Percentiles rank a stretch among this genome's conserved stretches.
These are phyloP conservation scores for Rachycentron canadum DNA, from an alignment of 2,797 vertebrate genomes.

Conservation along the genomic window DNA sequence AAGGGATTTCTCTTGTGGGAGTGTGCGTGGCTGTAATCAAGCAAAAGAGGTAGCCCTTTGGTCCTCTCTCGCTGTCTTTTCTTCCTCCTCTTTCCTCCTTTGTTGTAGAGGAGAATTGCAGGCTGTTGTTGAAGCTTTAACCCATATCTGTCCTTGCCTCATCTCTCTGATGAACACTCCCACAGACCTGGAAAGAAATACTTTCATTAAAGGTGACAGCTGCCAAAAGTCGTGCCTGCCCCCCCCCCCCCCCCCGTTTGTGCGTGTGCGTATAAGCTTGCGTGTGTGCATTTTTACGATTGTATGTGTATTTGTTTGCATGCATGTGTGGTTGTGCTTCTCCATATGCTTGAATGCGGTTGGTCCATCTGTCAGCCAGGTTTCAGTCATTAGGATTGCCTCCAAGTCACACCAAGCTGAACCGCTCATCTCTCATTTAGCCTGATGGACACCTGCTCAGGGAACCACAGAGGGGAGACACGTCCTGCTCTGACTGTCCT, in stretches of 20 bases:
- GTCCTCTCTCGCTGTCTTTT: slow-evolving; percentile 23
- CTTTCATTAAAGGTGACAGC: slow-evolving; percentile 60
- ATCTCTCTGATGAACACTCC: slow-evolving; percentile 35
- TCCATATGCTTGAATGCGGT: slow-evolving; percentile 48
- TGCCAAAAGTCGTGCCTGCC: slow-evolving; percentile 60
- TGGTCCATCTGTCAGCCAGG: slow-evolving; percentile 60
- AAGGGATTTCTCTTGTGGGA: slow-evolving; percentile 45
- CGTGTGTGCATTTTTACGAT: slow-evolving; percentile 1
- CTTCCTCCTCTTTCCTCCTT: slow-evolving; percentile 23
- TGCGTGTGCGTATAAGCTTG: slow-evolving; percentile 11
- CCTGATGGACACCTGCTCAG: slow-evolving; percentile 75
- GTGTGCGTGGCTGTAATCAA: slow-evolving; percentile 43
- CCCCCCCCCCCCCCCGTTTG: slow-evolving; percentile 14
- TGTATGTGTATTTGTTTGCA: slow-evolving; percentile 1
- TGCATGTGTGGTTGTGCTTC: slow-evolving; percentile 28
- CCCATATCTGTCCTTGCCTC: slow-evolving; percentile 47
- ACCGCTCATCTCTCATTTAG: slow-evolving; percentile 80
- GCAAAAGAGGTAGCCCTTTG: slow-evolving; percentile 45
- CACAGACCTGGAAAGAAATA: slow-evolving; percentile 45
- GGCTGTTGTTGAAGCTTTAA: slow-evolving; percentile 43
- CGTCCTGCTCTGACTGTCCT: slow-evolving; percentile 61
- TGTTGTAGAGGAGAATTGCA: slow-evolving; percentile 47
- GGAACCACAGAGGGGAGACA: slow-evolving; percentile 60
- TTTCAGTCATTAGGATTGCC: slow-evolving; percentile 67
- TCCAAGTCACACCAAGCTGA: slow-evolving; percentile 70